Conservation (phyloP, 2,888 invertebrate genomes). For the Petrolisthes manimaculis region DNA sequence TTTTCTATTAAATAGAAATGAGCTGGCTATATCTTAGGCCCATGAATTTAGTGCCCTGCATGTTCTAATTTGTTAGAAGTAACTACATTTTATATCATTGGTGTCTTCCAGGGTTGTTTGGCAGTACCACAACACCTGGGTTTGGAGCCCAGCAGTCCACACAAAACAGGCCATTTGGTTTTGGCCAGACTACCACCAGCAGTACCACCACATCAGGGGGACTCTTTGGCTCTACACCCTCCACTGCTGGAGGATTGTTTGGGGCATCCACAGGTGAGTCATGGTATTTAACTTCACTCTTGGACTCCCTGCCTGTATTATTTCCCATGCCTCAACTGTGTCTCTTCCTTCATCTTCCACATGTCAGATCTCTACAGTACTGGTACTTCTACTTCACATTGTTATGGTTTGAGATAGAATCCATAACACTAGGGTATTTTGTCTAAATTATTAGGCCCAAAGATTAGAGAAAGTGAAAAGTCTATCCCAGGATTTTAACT, state of each 20-base stretch:
- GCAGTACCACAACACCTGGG: conserved; percentile 24
- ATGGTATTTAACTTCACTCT: neutral
- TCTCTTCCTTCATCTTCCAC: neutral
- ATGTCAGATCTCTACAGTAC: neutral
- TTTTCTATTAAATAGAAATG: too few species aligned
- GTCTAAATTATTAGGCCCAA: too few species aligned
- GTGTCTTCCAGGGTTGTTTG: conserved; percentile 52
- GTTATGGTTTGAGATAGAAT: too few species aligned
- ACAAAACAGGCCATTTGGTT: conserved; percentile 58
- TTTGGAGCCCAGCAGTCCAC: conserved; percentile 57
- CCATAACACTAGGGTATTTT: too few species aligned
- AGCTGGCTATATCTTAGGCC: too few species aligned
- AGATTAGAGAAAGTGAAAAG: too few species aligned
- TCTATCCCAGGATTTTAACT: too few species aligned
- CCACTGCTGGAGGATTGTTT: conserved; percentile 47
- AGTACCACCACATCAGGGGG: conserved; percentile 56
- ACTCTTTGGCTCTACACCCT: conserved; percentile 41
- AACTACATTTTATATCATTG: too few species aligned
- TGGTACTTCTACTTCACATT: too few species aligned
- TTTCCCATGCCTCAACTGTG: neutral
- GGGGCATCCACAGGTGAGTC: conserved; percentile 13
- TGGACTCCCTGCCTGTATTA: neutral
- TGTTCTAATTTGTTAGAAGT: too few species aligned
- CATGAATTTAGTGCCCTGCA: too few species aligned
- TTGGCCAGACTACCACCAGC: conserved; percentile 59